These are phyloP conservation scores for Atethmia centrago DNA, from an alignment of 2,888 invertebrate species.

Conservation along the genomic window DNA sequence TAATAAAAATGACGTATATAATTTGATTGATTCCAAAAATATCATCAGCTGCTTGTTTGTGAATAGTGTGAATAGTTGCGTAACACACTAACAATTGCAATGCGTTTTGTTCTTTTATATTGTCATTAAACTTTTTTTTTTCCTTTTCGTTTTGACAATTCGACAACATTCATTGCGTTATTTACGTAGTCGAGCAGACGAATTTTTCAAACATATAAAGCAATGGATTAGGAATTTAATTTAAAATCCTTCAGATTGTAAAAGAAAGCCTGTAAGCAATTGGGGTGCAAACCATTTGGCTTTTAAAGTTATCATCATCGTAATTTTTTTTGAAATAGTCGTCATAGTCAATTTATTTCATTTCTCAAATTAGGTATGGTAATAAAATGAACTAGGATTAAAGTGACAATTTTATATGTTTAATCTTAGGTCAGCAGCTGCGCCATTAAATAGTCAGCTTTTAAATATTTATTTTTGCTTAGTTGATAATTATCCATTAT, in stretches of 20 bases:
- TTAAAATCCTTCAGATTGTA: not conserved
- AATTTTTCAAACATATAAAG: not conserved
- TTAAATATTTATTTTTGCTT: slow-evolving; percentile 59
- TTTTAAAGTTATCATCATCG: not conserved
- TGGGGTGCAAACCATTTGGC: not conserved
- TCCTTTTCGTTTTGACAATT: not conserved
- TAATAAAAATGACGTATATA: not conserved
- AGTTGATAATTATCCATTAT: slow-evolving; percentile 67
- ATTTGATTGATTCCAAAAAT: not conserved
- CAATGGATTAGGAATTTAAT: not conserved
- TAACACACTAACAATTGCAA: too few relatives aligned
- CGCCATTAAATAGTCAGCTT: not conserved
- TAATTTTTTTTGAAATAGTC: not conserved
- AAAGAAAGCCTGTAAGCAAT: not conserved
- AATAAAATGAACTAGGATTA: not conserved
- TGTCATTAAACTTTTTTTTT: too few relatives aligned
- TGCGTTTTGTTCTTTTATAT: too few relatives aligned
- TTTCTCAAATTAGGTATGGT: not conserved
- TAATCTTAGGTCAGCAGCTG: not conserved
- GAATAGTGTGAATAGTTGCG: too few relatives aligned
- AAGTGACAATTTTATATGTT: not conserved
- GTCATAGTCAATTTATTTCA: not conserved
- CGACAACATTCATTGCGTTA: not conserved
- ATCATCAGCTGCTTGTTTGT: not conserved
- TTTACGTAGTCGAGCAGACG: too few relatives aligned